Evolutionary conservation across 2,888 invertebrate species (phyloP).

Genomic region (Drosophila barbarae): DNA sequence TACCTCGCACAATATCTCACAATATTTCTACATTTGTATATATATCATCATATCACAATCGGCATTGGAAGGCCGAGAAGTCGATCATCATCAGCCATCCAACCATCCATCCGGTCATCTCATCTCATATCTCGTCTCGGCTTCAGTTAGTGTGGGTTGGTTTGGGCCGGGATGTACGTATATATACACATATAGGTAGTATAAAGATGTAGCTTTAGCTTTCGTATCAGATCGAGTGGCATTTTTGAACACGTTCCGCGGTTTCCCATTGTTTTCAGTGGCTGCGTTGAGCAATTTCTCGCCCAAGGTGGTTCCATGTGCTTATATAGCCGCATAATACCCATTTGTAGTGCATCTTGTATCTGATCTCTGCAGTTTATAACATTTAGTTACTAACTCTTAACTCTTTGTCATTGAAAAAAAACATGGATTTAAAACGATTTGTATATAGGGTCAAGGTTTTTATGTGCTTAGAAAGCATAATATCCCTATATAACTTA

Average conservation of each 20-base stretch:
- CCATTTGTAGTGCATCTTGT: neutral
- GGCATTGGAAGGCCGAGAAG: conserved; percentile 21
- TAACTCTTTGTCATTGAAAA: neutral
- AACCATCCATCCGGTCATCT: conserved; percentile 45
- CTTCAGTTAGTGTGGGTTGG: conserved; percentile 22
- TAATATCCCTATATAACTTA: neutral
- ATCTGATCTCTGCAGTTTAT: neutral
- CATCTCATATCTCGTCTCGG: neutral
- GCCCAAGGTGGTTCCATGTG: conserved; percentile 24
- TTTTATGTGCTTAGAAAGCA: no score
- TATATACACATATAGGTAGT: neutral
- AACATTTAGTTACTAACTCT: conserved; percentile 2
- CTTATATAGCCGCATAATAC: conserved; percentile 6
- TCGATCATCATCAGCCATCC: conserved; percentile 15
- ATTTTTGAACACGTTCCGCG: conserved; percentile 33
- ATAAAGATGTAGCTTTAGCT: conserved; percentile 12
- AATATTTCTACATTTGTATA: neutral
- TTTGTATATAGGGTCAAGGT: no score
- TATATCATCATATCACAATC: neutral
- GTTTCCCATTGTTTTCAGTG: conserved; percentile 22
- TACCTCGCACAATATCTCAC: conserved; percentile 17
- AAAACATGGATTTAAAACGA: no score
- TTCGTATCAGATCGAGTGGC: conserved; percentile 34
- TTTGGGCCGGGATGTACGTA: neutral
- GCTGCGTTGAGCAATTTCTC: conserved; percentile 28